phyloP scores from a whole-genome alignment of 2,888 invertebrate genomes.

The Lithophane socia region DNA sequence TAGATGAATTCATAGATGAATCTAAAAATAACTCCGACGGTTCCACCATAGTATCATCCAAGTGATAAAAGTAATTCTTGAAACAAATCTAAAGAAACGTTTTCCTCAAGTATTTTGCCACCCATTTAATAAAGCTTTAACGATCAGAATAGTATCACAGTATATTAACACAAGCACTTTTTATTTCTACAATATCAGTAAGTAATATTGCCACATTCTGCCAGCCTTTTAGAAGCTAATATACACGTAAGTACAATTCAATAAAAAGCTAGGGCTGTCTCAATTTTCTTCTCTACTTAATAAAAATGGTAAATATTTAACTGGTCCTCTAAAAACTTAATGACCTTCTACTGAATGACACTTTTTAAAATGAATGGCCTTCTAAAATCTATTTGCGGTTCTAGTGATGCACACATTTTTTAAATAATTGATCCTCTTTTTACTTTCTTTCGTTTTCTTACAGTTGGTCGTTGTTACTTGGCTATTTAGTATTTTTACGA shows the following conservation, averaged over 20 bases:
- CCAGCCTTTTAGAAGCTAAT: conserved; percentile 19
- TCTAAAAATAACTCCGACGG: too few relatives aligned
- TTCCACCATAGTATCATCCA: neutral
- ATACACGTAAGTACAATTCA: conserved; percentile 45
- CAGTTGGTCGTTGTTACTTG: too few relatives aligned
- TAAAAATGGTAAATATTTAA: too few relatives aligned
- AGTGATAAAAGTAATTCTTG: neutral
- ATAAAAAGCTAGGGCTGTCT: conserved; percentile 59
- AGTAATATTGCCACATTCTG: conserved; percentile 34
- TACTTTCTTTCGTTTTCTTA: too few relatives aligned
- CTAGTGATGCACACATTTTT: too few relatives aligned
- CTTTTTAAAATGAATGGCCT: too few relatives aligned
- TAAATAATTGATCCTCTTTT: too few relatives aligned
- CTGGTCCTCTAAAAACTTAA: too few relatives aligned
- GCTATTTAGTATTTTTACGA: too few relatives aligned
- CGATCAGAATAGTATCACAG: conserved; percentile 13
- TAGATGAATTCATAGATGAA: too few relatives aligned
- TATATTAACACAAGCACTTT: conserved; percentile 4
- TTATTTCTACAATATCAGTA: conserved; percentile 33
- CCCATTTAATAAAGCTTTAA: conserved; percentile 19
- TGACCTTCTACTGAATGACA: too few relatives aligned
- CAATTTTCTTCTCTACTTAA: neutral
- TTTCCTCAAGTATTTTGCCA: neutral
- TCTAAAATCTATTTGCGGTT: too few relatives aligned
- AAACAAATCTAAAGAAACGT: neutral